These are phyloP conservation scores for Isoperla grammatica DNA, from an alignment of 2,888 invertebrate species.

Conservation along the genomic window DNA sequence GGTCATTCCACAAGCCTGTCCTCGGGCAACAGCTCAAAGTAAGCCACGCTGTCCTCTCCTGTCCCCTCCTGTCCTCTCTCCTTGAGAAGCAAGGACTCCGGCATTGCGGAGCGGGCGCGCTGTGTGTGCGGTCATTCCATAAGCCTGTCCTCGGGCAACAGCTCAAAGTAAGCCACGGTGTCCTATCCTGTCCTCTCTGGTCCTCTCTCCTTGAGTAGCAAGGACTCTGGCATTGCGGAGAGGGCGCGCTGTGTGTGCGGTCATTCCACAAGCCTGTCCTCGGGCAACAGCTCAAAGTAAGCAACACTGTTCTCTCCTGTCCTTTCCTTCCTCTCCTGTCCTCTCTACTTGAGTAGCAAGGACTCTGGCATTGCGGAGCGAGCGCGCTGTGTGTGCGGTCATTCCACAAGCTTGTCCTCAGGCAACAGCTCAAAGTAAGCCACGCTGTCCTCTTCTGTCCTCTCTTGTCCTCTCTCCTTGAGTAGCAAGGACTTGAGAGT, in stretches of 20 bases:
- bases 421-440: constrained; percentile 68
- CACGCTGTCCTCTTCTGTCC: no score
- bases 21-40: constrained; percentile 68
- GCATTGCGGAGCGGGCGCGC: constrained; percentile 54
- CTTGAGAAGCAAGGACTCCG: constrained; percentile 78
- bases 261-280: constrained; percentile 59
- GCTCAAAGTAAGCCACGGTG: constrained; percentile 69
- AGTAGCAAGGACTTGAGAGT: no score
- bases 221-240: constrained; percentile 70
- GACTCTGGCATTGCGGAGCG: constrained; percentile 67
- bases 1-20: constrained; percentile 61
- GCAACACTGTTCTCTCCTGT: no score
- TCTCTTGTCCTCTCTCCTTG: no score
- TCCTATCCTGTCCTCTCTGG: no score
- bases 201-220: constrained; percentile 76
- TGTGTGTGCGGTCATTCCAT: constrained; percentile 64
- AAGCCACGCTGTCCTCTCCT: no score
- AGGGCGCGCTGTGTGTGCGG: constrained; percentile 57
- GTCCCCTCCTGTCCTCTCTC: no score
- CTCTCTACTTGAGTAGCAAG: constrained; percentile 75
- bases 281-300: constrained; percentile 67
- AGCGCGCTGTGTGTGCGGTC: constrained; percentile 58
- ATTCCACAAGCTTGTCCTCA: constrained; percentile 59
- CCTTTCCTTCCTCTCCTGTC: no score
- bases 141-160: constrained; percentile 61